These are phyloP conservation scores for Andrena chrysosceles DNA, from an alignment of 2,888 invertebrate genomes.

Conservation along the genomic window DNA sequence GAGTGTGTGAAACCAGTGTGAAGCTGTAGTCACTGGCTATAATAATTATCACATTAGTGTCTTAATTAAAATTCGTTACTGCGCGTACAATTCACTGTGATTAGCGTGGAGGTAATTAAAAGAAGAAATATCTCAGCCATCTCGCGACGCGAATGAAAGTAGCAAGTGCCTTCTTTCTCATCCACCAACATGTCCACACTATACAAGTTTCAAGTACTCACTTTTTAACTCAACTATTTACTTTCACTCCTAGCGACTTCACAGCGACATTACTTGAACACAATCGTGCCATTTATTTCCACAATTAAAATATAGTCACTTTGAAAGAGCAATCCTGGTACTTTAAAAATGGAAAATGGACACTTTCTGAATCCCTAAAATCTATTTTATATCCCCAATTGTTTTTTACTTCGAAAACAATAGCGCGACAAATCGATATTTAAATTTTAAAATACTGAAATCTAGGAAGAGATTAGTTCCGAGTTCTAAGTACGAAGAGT, in stretches of 20 bases:
- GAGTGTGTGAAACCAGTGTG: neutral
- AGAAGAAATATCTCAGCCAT: constrained; percentile 32
- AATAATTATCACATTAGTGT: constrained; percentile 31
- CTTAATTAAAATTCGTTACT: constrained; percentile 8
- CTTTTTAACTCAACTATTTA: too few species aligned
- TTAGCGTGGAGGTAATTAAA: constrained; percentile 55
- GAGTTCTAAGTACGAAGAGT: neutral
- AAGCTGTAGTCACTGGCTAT: neutral
- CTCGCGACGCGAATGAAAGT: neutral
- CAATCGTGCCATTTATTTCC: too few species aligned
- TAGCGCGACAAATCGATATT: neutral
- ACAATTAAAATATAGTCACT: too few species aligned
- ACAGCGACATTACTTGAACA: too few species aligned
- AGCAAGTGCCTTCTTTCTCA: constrained; percentile 13
- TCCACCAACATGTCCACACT: neutral
- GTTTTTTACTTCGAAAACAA: too few species aligned
- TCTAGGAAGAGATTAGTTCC: too few species aligned
- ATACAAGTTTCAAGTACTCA: neutral
- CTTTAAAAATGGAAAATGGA: too few species aligned
- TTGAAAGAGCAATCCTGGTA: too few species aligned
- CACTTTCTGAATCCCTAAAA: too few species aligned
- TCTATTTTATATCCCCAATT: too few species aligned
- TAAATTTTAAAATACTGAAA: neutral
- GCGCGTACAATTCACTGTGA: constrained; percentile 36
- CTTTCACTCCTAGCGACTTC: too few species aligned